These are phyloP conservation scores for Ivindomyrus marchei DNA, from an alignment of 2,113 vertebrate genomes.

Conservation along the genomic window DNA sequence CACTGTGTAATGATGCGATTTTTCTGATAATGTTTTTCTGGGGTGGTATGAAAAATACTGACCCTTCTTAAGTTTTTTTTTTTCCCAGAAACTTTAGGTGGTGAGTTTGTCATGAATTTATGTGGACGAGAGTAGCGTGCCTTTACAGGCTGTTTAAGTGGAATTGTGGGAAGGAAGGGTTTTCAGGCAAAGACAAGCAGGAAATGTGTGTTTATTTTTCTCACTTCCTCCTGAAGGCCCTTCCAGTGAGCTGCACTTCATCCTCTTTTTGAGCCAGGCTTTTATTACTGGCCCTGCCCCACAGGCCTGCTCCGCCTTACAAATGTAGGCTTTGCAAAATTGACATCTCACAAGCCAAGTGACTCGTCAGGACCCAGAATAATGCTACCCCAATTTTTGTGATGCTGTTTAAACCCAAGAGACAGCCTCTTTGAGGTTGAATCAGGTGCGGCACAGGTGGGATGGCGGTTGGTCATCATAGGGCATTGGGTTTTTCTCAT, in stretches of 20 bases:
- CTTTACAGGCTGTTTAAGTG: conserved; percentile 13
- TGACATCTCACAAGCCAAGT: not conserved
- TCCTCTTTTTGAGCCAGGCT: conserved; percentile 34
- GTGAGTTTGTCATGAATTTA: not conserved
- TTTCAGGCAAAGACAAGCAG: conserved; percentile 56
- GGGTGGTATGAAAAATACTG: not conserved
- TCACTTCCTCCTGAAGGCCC: conserved; percentile 63
- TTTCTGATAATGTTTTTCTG: not conserved
- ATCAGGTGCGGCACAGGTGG: not conserved
- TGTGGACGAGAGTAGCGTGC: not conserved
- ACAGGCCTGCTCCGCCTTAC: not conserved
- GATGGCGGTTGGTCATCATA: not conserved
- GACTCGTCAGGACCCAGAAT: not conserved
- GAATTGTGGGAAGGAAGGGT: conserved; percentile 45
- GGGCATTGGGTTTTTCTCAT: not conserved
- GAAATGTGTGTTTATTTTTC: conserved; percentile 70
- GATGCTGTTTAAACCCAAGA: not conserved
- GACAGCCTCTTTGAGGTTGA: not conserved
- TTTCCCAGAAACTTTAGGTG: not conserved
- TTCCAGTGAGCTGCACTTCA: conserved; percentile 44
- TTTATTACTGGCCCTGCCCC: conserved; percentile 30
- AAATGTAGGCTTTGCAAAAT: not conserved
- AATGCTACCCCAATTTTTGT: not conserved
- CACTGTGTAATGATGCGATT: not conserved
- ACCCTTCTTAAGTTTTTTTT: not conserved